phyloP scores from a whole-genome alignment of 2,888 invertebrate species.

The Xestoiulus laeticollis region DNA sequence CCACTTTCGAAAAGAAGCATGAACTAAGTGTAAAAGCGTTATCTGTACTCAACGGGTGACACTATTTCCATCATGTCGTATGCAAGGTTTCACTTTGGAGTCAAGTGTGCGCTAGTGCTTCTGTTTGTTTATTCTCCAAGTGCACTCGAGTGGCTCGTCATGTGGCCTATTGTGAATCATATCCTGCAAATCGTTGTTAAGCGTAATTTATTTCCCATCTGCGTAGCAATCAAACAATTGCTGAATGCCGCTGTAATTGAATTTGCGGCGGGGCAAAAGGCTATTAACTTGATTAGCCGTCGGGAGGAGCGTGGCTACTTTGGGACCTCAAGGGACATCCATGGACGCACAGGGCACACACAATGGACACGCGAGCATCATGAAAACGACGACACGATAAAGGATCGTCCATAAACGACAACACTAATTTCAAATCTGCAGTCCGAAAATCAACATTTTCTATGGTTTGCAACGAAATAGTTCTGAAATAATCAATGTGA shows the following conservation, averaged over 20 bases:
- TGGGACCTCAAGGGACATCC: constrained; percentile 5
- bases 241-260: constrained; percentile 34
- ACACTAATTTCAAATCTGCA: too few species aligned
- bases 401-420: background rate
- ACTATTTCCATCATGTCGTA: too few species aligned
- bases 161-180: constrained; percentile 44
- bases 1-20: too few species aligned
- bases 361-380: background rate
- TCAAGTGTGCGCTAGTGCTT: background rate
- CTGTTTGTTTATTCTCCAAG: constrained; percentile 13
- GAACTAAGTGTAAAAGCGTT: too few species aligned
- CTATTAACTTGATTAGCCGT: constrained; percentile 47
- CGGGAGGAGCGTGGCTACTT: background rate
- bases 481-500: too few species aligned
- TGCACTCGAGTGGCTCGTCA: constrained; percentile 11
- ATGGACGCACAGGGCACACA: background rate
- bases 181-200: constrained; percentile 45
- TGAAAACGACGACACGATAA: background rate
- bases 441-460: too few species aligned
- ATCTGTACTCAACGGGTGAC: too few species aligned
- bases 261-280: constrained; percentile 47
- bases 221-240: constrained; percentile 46
- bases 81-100: background rate
- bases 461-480: too few species aligned
- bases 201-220: constrained; percentile 48